phyloP scores from a whole-genome alignment of 2,113 vertebrate genomes.

The Oplegnathus fasciatus region DNA sequence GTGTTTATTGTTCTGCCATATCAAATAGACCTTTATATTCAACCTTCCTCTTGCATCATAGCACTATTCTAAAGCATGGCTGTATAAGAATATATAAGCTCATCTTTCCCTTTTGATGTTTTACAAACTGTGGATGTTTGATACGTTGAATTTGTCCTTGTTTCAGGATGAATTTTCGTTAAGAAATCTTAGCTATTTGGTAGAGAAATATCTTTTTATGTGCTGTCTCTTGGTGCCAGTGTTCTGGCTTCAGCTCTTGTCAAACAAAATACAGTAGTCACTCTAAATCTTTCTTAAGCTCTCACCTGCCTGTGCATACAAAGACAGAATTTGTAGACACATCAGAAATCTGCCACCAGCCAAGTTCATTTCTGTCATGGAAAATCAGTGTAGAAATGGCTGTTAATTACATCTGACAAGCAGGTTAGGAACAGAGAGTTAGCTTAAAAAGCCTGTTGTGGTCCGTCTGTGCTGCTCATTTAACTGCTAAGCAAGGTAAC shows the following conservation, averaged over 20 bases:
- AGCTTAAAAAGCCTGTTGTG: not conserved
- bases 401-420: not conserved
- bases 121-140: not conserved
- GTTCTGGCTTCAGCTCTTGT: not conserved
- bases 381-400: not conserved
- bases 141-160: slow-evolving; percentile 4
- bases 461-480: not conserved
- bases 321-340: slow-evolving; percentile 17
- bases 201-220: not conserved
- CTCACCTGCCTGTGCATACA: slow-evolving; percentile 33
- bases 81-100: not conserved
- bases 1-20: slow-evolving; percentile 5
- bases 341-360: not conserved
- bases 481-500: not conserved
- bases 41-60: not conserved
- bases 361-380: slow-evolving; percentile 6
- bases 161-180: not conserved
- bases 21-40: slow-evolving; percentile 5
- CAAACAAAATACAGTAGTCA: slow-evolving; percentile 17
- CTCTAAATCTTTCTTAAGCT: slow-evolving; percentile 20
- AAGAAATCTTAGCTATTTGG: not conserved
- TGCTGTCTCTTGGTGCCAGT: not conserved
- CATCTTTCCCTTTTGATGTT: not conserved
- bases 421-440: not conserved
- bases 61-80: not conserved